These are phyloP conservation scores for Dreissena polymorpha DNA, from an alignment of 1,140 invertebrate species.

Conservation along the genomic window DNA sequence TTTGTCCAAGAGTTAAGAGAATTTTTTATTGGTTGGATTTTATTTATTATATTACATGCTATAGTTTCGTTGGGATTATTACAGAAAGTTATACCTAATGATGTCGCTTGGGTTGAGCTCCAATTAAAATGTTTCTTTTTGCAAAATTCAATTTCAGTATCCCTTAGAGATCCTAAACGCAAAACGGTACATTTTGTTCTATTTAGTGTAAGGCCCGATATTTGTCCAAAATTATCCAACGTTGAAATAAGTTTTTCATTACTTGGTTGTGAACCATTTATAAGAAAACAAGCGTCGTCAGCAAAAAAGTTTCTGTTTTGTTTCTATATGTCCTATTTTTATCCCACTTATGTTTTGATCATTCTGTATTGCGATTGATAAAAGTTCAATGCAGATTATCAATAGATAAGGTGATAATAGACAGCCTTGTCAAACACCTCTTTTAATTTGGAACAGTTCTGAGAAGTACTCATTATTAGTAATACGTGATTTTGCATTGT, in stretches of 20 bases:
- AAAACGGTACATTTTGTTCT: not conserved
- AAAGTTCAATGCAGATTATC: too few relatives aligned
- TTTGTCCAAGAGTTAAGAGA: not conserved
- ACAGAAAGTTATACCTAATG: slow-evolving; percentile 8
- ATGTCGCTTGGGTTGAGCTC: not conserved
- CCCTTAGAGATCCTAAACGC: slow-evolving; percentile 1
- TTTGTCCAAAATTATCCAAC: slow-evolving; percentile 1
- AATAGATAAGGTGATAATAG: not conserved
- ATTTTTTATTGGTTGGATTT: slow-evolving; percentile 6
- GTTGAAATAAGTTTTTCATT: too few relatives aligned
- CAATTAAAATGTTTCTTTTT: not conserved
- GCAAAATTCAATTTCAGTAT: slow-evolving; percentile 5
- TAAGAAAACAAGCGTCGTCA: too few relatives aligned
- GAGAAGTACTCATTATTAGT: slow-evolving; percentile 10
- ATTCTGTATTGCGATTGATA: too few relatives aligned
- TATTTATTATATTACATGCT: not conserved
- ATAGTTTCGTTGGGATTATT: not conserved
- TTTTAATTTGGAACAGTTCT: slow-evolving; percentile 5
- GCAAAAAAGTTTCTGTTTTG: too few relatives aligned
- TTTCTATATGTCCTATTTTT: too few relatives aligned
- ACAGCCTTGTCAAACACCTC: slow-evolving; percentile 1
- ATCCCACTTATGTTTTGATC: too few relatives aligned
- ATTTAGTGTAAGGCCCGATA: slow-evolving; percentile 8
- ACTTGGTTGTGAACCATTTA: too few relatives aligned
- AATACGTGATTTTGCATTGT: not conserved